A percentile compares a stretch with the other conserved stretches of the same genome.
phyloP scores from a whole-genome alignment of 2,888 invertebrate species.

The Drosophila emarginata region DNA sequence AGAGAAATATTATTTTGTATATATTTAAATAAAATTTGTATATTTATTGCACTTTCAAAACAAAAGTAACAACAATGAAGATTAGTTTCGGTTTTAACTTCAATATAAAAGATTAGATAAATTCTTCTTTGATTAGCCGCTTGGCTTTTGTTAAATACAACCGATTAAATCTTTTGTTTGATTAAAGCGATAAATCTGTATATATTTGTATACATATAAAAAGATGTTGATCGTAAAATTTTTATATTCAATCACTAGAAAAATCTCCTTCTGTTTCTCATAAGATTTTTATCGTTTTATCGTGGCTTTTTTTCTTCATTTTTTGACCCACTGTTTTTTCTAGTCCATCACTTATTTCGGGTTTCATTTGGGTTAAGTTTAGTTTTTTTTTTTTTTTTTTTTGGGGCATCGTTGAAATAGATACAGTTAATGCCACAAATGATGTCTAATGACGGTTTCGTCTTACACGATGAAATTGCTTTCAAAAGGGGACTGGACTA shows the following conservation, averaged over 20 bases:
- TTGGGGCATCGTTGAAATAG: constrained; percentile 47
- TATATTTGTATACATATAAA: too few relatives aligned
- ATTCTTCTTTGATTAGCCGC: too few relatives aligned
- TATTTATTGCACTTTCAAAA: too few relatives aligned
- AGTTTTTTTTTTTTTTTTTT: constrained; percentile 28
- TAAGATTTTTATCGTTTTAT: background rate
- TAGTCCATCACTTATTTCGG: constrained; percentile 17
- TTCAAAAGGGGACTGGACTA: background rate
- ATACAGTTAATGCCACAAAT: constrained; percentile 75
- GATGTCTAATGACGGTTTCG: constrained; percentile 75
- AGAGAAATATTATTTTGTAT: too few relatives aligned
- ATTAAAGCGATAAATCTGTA: too few relatives aligned
- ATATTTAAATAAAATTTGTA: too few relatives aligned
- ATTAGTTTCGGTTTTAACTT: too few relatives aligned
- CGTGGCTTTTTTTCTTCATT: background rate
- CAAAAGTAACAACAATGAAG: too few relatives aligned
- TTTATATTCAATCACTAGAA: background rate
- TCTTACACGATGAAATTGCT: constrained; percentile 59
- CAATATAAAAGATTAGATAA: too few relatives aligned
- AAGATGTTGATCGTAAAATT: too few relatives aligned
- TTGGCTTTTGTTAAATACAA: too few relatives aligned
- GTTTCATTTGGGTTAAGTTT: constrained; percentile 14
- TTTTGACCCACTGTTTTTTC: constrained; percentile 22
- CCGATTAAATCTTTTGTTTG: too few relatives aligned
- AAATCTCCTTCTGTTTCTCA: background rate